phyloP scores from a whole-genome alignment of 2,888 invertebrate genomes.

The Cistogaster globosa region DNA sequence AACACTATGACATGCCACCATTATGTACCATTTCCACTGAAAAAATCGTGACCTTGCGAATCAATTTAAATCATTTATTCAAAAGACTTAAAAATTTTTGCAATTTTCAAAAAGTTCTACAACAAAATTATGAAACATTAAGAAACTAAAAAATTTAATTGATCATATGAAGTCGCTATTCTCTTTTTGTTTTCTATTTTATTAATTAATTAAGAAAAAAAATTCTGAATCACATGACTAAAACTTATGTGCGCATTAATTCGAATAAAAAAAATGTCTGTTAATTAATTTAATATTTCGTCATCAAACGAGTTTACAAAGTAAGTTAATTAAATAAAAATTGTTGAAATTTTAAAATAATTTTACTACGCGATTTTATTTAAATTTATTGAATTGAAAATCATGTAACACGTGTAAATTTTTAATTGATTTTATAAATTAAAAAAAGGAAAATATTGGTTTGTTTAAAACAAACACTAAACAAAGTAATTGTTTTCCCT shows the following conservation, averaged over 20 bases:
- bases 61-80: too few relatives aligned
- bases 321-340: constrained; percentile 37
- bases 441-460: background rate
- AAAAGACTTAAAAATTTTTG: constrained; percentile 8
- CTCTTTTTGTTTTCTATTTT: background rate
- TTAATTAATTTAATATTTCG: constrained; percentile 45
- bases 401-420: constrained; percentile 45
- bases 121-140: constrained; percentile 13
- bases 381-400: constrained; percentile 22
- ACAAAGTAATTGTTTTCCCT: constrained; percentile 16
- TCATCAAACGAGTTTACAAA: background rate
- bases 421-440: constrained; percentile 37
- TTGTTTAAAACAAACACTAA: constrained; percentile 9
- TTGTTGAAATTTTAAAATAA: constrained; percentile 25
- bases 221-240: constrained; percentile 16
- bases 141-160: constrained; percentile 7
- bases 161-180: background rate
- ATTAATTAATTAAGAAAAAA: constrained; percentile 14
- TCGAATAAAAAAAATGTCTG: background rate
- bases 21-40: too few relatives aligned
- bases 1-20: too few relatives aligned
- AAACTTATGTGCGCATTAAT: constrained; percentile 33
- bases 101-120: background rate
- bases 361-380: constrained; percentile 36
- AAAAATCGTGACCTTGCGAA: too few relatives aligned